These are phyloP conservation scores for Ptyas mucosa DNA, from an alignment of 2,113 vertebrate species.

Conservation along the genomic window DNA sequence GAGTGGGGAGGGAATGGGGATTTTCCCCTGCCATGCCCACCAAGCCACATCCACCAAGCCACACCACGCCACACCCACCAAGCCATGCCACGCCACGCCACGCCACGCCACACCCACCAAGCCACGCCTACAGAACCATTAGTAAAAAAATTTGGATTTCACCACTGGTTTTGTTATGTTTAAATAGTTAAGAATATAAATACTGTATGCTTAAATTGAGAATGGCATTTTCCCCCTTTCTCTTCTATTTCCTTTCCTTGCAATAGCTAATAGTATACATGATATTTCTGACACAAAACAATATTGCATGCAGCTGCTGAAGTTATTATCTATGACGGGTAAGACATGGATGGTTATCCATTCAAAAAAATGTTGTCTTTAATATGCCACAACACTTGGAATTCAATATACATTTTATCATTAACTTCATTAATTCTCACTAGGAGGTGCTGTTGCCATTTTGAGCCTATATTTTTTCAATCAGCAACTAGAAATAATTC, in stretches of 20 bases:
- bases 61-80: too few relatives aligned
- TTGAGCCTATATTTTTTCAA: not conserved
- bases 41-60: too few relatives aligned
- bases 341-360: not conserved
- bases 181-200: not conserved
- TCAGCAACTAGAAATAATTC: not conserved
- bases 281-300: not conserved
- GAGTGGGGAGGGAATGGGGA: too few relatives aligned
- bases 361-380: not conserved
- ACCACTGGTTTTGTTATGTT: not conserved
- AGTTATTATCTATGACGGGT: not conserved
- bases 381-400: not conserved
- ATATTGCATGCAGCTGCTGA: not conserved
- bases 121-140: too few relatives aligned
- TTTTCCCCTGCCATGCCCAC: too few relatives aligned
- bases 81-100: too few relatives aligned
- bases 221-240: not conserved
- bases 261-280: not conserved
- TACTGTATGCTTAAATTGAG: not conserved
- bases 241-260: not conserved
- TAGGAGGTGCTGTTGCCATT: not conserved
- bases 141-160: too few relatives aligned
- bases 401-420: not conserved
- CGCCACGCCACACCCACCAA: too few relatives aligned
- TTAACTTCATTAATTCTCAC: not conserved